Conservation (phyloP, 1,140 invertebrate species). For the Lutraria rhynchaena region DNA sequence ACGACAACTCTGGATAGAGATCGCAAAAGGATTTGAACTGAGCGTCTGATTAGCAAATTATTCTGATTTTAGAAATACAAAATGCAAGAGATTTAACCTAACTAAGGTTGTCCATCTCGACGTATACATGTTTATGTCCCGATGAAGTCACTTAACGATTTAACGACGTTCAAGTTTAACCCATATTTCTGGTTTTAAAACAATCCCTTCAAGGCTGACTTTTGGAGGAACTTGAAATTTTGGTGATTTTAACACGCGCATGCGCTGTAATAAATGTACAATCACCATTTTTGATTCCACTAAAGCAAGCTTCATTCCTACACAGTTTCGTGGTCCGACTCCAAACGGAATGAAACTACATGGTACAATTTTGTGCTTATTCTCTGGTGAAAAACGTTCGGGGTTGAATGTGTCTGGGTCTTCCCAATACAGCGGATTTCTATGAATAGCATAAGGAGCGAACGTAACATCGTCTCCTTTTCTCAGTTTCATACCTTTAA, state of each 20-base stretch:
- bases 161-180: constrained; percentile 43
- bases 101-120: no score
- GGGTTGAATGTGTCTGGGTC: constrained; percentile 86
- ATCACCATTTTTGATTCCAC: constrained; percentile 87
- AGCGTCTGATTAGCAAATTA: no score
- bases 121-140: no score
- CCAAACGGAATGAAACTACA: constrained; percentile 85
- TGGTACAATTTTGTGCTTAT: constrained; percentile 78
- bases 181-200: constrained; percentile 22
- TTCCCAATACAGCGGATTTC: constrained; percentile 84
- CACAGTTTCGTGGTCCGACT: constrained; percentile 85
- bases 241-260: constrained; percentile 29
- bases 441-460: constrained; percentile 86
- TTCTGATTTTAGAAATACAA: no score
- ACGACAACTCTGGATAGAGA: no score
- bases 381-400: constrained; percentile 78
- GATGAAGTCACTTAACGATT: no score
- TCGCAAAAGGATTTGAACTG: no score
- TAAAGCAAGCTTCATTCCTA: constrained; percentile 85
- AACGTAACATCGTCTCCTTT: constrained; percentile 86
- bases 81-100: no score
- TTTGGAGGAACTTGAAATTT: constrained; percentile 11
- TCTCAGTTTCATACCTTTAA: constrained; percentile 77
- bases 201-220: neutral
- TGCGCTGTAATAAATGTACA: constrained; percentile 74